A percentile compares a stretch with the other conserved stretches of the same genome.
Conservation (phyloP, 2,113 vertebrate species). For the Notothenia rossii region DNA sequence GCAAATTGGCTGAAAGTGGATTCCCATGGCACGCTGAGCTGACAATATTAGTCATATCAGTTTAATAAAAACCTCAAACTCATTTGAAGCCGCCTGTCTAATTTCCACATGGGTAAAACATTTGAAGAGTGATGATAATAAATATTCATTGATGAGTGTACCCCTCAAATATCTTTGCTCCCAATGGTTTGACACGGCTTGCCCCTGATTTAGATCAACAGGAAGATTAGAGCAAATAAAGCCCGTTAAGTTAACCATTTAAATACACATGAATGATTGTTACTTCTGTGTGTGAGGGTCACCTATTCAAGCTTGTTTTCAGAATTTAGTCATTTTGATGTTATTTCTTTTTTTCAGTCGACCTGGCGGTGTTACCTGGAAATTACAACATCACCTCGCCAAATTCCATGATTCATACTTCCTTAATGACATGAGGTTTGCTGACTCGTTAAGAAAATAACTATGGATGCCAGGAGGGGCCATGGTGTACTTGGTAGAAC, state of each 20-base stretch:
- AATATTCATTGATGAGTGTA: not conserved
- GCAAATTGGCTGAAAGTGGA: conserved; percentile 61
- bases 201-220: not conserved
- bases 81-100: conserved; percentile 30
- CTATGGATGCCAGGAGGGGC: not conserved
- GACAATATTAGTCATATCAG: conserved; percentile 64
- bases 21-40: conserved; percentile 30
- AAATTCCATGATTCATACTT: conserved; percentile 43
- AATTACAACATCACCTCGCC: conserved; percentile 22
- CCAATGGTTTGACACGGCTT: no score
- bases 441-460: conserved; percentile 38
- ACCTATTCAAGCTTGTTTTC: not conserved
- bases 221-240: not conserved
- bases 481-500: conserved; percentile 2
- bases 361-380: conserved; percentile 28
- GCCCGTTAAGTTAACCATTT: not conserved
- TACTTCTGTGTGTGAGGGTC: not conserved
- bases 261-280: not conserved
- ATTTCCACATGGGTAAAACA: conserved; percentile 18
- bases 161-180: not conserved
- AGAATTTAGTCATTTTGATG: not conserved
- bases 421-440: conserved; percentile 17
- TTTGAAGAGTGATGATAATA: not conserved
- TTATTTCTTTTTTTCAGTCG: no score
- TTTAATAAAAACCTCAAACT: conserved; percentile 40